Base-by-base conservation (phyloP, 2,888 invertebrate species). In the Ypsolopha scabrella region DNA sequence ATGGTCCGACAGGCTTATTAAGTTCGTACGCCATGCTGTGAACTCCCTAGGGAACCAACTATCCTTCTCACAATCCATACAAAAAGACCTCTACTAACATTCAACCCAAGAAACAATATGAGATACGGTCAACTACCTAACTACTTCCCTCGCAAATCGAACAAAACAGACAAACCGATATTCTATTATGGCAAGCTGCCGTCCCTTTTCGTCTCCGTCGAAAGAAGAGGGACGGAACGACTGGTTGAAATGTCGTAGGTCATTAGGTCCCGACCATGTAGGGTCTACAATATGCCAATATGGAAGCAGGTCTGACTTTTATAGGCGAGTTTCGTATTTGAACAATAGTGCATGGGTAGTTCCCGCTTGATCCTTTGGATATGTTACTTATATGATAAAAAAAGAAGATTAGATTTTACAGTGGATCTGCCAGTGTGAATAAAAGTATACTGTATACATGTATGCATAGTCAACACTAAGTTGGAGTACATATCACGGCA, bases 241-340 rank as follows among this genome's bases (percentile, higher is more conserved):
- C 68, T 71, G 72, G 81, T 81, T 82, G 79, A 85, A 86, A 86
- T 81, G 86, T 86, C 85, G 75, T 77, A 85, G 86, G 86, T 85
- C 86, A 85, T 82, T 82, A 85, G 86, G 85, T 83, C 74, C 80
- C 61, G 59, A 63, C 85, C 81, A 75, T 81, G 75, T 83, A 83
- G 60, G 83, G 86, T 63, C 68, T 60, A 72, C 81, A 86, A 86
- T 86, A 85, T 81, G 85, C 86, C 85, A 85, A 82, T 86, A 86
- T 83, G 85, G 85, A 70, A 75, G 74, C 70, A 70, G 68, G 77
- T 79, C 78, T 80, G 83, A 78, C 80, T 82, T 74, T 74, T 72
- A 69, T 68, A 72, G 59, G 58, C 62, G 64, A 63, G 60, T 60
- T 67, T 70, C 67, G 68, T 62, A 52, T 56, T 58, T 45, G 64